Conservation (phyloP, 2,888 invertebrate genomes). For the Thymelicus lineola region DNA sequence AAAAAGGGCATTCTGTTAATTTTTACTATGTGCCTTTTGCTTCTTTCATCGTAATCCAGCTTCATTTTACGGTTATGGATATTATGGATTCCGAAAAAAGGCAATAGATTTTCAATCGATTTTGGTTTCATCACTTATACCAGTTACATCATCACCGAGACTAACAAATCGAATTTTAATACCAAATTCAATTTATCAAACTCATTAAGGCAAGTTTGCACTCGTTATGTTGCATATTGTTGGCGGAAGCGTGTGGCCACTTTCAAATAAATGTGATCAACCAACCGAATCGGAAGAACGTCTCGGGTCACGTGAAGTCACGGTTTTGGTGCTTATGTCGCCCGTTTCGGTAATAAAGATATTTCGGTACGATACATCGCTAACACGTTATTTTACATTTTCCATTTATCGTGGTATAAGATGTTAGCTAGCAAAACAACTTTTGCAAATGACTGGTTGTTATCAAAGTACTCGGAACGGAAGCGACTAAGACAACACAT, state of each 20-base stretch:
- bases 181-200: slow-evolving; percentile 16
- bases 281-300: slow-evolving; percentile 31
- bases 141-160: slow-evolving; percentile 13
- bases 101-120: background rate
- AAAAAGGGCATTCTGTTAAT: slow-evolving; percentile 12
- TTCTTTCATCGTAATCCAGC: background rate
- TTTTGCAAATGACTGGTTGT: background rate
- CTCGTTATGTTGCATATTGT: slow-evolving; percentile 17
- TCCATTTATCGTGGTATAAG: background rate
- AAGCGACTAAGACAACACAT: background rate
- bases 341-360: background rate
- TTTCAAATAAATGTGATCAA: slow-evolving; percentile 34
- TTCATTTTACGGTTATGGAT: background rate
- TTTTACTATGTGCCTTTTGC: background rate
- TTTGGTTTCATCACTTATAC: background rate
- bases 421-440: slow-evolving; percentile 1
- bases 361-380: background rate
- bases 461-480: background rate
- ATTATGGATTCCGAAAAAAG: background rate
- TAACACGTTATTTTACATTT: background rate
- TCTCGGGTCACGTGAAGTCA: slow-evolving; percentile 30
- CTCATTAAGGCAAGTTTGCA: slow-evolving; percentile 23
- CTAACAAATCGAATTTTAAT: slow-evolving; percentile 18
- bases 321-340: slow-evolving; percentile 1
- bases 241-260: slow-evolving; percentile 24